Percentiles rank a stretch among this genome's conserved stretches.
These are phyloP conservation scores for Lichenostomus cassidix DNA, from an alignment of 2,113 vertebrate genomes.

Conservation along the genomic window DNA sequence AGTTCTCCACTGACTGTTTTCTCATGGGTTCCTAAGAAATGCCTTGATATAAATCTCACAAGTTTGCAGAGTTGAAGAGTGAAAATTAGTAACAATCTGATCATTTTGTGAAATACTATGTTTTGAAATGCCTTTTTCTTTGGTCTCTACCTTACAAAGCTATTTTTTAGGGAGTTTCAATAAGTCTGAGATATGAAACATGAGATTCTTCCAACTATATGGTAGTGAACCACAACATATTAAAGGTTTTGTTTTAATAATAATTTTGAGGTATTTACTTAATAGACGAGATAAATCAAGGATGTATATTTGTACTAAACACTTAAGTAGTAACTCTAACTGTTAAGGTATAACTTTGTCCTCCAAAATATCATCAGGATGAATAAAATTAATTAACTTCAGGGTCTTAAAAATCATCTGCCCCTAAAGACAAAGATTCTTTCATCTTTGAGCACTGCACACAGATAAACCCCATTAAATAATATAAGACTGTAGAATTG, in stretches of 20 bases:
- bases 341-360: background rate
- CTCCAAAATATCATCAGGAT: background rate
- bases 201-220: background rate
- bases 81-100: background rate
- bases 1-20: background rate
- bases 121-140: background rate
- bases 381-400: background rate
- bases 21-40: background rate
- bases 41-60: background rate
- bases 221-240: background rate
- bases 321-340: background rate
- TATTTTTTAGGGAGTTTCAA: background rate
- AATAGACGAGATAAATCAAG: background rate
- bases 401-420: background rate
- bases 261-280: background rate
- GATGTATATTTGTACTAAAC: background rate
- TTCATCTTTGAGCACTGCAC: background rate
- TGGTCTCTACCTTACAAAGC: background rate
- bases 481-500: background rate
- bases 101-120: background rate
- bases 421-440: background rate
- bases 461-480: background rate
- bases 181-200: background rate
- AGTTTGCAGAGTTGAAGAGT: background rate
- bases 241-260: background rate